A percentile compares a stretch with the other conserved stretches of the same genome.
Evolutionary conservation across 1,140 invertebrate genomes (phyloP).

Genomic region (Trinorchestia longiramus): DNA sequence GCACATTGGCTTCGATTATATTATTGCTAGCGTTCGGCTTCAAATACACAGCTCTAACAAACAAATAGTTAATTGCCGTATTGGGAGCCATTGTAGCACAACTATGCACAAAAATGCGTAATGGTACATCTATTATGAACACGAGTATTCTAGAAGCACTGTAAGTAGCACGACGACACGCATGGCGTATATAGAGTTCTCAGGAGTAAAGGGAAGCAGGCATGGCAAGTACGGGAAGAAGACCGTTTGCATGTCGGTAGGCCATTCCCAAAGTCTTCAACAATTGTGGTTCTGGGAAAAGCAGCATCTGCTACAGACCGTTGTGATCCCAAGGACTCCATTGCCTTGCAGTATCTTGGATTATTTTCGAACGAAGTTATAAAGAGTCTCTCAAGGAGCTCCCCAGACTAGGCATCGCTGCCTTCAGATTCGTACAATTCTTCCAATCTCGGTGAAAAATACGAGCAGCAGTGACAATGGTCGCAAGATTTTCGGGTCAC

Average conservation of each 20-base stretch:
- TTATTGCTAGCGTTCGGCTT: background rate
- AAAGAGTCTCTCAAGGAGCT: constrained; percentile 13
- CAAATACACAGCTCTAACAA: background rate
- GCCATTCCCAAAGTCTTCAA: constrained; percentile 10
- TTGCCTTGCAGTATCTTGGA: constrained; percentile 3
- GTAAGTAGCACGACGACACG: background rate
- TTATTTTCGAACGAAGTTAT: constrained; percentile 44
- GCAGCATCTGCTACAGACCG: constrained; percentile 16
- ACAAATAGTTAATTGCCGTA: background rate
- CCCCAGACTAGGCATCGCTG: constrained; percentile 4
- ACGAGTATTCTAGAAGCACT: background rate
- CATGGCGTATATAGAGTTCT: constrained; percentile 23
- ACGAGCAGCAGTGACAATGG: constrained; percentile 31
- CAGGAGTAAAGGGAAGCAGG: background rate
- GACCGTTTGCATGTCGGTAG: constrained; percentile 46
- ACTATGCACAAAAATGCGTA: background rate
- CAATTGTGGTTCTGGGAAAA: constrained; percentile 50
- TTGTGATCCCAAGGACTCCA: constrained; percentile 29
- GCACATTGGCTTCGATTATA: background rate
- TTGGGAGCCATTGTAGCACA: background rate
- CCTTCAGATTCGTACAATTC: constrained; percentile 35
- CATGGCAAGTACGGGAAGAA: background rate
- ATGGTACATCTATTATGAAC: background rate
- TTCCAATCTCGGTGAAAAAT: constrained; percentile 52
- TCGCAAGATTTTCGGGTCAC: background rate